Evolutionary conservation across 2,888 invertebrate genomes (phyloP).

Genomic region (Ormyrus thymus): DNA sequence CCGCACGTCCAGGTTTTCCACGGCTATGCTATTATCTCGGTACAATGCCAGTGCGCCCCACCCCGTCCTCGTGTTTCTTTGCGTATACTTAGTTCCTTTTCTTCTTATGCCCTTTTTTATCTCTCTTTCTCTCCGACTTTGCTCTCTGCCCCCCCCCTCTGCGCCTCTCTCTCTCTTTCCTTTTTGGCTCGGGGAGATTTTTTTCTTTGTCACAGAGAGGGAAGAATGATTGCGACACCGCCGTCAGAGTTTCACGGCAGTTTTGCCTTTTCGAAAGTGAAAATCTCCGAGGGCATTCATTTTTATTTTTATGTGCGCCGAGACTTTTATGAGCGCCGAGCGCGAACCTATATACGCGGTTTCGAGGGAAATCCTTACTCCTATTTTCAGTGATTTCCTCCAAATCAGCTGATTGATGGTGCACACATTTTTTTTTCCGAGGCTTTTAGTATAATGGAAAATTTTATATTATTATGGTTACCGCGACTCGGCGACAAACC

Average conservation of each 20-base stretch:
- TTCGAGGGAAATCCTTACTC: neutral
- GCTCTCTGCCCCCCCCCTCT: neutral
- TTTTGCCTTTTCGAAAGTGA: constrained; percentile 49
- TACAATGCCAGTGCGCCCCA: constrained; percentile 51
- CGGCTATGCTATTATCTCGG: constrained; percentile 57
- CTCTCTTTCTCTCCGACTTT: constrained; percentile 48
- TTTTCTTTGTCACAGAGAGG: constrained; percentile 32
- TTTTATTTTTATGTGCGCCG: constrained; percentile 40
- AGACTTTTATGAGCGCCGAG: constrained; percentile 43
- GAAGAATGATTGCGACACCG: constrained; percentile 36
- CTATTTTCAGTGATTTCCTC: constrained; percentile 20
- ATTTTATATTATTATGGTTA: no score
- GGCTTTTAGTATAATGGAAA: no score
- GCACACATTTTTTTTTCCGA: neutral
- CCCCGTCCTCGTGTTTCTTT: constrained; percentile 37
- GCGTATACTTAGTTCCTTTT: constrained; percentile 20
- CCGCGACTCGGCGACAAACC: no score
- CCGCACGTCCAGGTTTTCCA: constrained; percentile 44
- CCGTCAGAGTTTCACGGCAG: constrained; percentile 13
- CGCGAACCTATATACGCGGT: constrained; percentile 15
- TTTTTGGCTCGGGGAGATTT: constrained; percentile 23
- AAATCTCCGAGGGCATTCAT: constrained; percentile 40
- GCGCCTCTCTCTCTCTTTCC: constrained; percentile 29
- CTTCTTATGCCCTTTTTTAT: constrained; percentile 36
- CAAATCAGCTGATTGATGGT: constrained; percentile 3